Base-by-base conservation (phyloP, 2,797 vertebrate species). In the Scarus forsteni region DNA sequence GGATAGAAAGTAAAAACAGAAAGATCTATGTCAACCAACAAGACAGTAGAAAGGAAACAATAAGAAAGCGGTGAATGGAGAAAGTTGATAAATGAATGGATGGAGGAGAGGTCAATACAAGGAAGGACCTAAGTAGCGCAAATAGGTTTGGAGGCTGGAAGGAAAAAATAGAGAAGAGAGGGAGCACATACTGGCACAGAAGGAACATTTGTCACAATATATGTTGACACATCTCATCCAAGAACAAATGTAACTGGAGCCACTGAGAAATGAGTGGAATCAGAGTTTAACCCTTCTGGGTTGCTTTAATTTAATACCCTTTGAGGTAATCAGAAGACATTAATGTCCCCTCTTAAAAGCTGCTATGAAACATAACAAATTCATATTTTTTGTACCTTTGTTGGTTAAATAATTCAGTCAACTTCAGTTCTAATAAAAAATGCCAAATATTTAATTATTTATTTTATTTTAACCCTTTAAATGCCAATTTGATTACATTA, bases 191-290 rank as follows among this genome's bases (percentile, higher is more conserved):
- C n/a, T 10, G 39, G 16, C 14, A 59, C 11, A 16, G n/a, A 18
- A 27, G 10, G 69, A 51, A 18, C 40, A 65, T 78, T 74, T 73
- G 66, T 81, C 72, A 80, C 43, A 57, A 77, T 75, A 61, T 74
- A 43, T 51, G 40, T 54, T 3, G 14, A 52, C 61, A 72, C 10
- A 60, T 34, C 35, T 52, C 16, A 42, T 51, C 67, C 13, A 51
- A 14, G 50, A 60, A 19, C 59, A 57, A 58, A 50, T 57, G 14
- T 48, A 45, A 65, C 67, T 57, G 60, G 40, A 49, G 45, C 67
- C 58, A 16, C 3, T 34, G 49, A 59, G 18, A 58, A 76, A 56
- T 14, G 4, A 4, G 27, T 27, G 27, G 27, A 27, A 27, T n/a
- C n/a, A n/a, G n/a, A n/a, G n/a, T n/a, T n/a, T n/a, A n/a, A n/a